Base-by-base conservation (phyloP, 2,113 vertebrate species). In the Euleptes europaea region DNA sequence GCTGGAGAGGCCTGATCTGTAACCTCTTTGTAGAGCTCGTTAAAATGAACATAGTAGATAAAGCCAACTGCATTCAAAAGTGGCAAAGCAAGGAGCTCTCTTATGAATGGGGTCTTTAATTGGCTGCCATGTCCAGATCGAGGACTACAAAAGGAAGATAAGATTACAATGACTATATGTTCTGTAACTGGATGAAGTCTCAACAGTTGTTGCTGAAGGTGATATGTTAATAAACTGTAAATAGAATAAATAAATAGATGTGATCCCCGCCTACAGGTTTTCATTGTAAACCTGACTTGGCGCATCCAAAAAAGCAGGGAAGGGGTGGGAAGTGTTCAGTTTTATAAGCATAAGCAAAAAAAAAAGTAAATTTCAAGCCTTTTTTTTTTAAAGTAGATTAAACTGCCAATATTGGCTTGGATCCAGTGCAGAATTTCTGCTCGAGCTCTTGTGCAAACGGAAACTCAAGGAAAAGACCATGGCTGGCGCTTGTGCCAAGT, bases 1-100 rank as follows among this genome's bases (percentile, higher is more conserved):
- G 82, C 87, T 91, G 63, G 67, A 40, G 84, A 90, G 86, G 87
- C 89, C 73, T 89, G 74, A 92, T 91, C 67, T 67, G 15, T 91
- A 84, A 87, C 88, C 84, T 92, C 78, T 92, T 47, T 83, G 57
- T 86, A 76, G 72, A 91, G 69, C 91, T 94, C 90, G 92, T 94
- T 93, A 93, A 94, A 88, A 92, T 86, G 78, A 92, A 84, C 60
- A 83, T 76, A 63, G 84, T 80, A 90, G 87, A 76, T 91, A 78
- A 3, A 3, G 70, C 57, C 79, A 88, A 47, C 79, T 86, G 19
- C 67, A 2, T 83, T 86, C 79, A 78, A 87, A 87, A 44, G 84
- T 84, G 0, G 31, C 63, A 86, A 92, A 63, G 28, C 82, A 86
- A 86, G 70, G 84, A 15, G 67, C 23, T 86, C 86, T 38, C 73